These are phyloP conservation scores for Caenorhabditis sp. DNA, from an alignment of 2,888 invertebrate genomes.

Conservation along the genomic window DNA sequence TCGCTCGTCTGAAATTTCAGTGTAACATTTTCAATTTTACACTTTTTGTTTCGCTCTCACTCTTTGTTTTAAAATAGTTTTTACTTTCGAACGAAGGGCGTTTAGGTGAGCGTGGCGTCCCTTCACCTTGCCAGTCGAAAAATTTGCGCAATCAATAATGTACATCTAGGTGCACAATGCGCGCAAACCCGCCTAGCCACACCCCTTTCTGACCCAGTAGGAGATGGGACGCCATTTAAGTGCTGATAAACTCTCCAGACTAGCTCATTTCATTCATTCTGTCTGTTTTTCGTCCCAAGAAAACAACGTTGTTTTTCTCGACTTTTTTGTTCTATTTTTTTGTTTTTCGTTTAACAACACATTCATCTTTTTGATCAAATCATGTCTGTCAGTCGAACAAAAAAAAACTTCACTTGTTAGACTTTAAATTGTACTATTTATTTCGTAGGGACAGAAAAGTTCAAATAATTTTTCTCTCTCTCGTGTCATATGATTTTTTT, in stretches of 20 bases:
- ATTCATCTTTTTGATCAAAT: neutral
- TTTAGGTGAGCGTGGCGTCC: neutral
- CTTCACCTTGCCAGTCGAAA: no score
- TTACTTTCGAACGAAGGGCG: no score
- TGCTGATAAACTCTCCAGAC: constrained; percentile 7
- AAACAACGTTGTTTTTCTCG: constrained; percentile 5
- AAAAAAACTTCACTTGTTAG: neutral
- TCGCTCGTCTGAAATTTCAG: neutral
- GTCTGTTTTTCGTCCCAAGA: neutral
- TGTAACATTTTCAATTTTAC: neutral
- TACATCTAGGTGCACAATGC: constrained; percentile 2
- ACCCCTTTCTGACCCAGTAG: neutral
- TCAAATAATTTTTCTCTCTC: neutral
- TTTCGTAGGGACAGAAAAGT: neutral
- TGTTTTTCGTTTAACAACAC: constrained; percentile 4
- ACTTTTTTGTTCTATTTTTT: constrained; percentile 7
- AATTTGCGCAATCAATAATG: constrained; percentile 4
- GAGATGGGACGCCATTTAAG: constrained; percentile 4
- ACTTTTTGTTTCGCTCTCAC: constrained; percentile 1
- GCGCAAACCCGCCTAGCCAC: constrained; percentile 6
- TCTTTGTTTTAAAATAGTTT: neutral
- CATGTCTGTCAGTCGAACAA: neutral
- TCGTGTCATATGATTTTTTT: neutral
- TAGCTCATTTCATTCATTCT: neutral
- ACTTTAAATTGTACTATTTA: neutral